Base-by-base conservation (phyloP, 2,797 vertebrate genomes). In the Bradypodion pumilum region DNA sequence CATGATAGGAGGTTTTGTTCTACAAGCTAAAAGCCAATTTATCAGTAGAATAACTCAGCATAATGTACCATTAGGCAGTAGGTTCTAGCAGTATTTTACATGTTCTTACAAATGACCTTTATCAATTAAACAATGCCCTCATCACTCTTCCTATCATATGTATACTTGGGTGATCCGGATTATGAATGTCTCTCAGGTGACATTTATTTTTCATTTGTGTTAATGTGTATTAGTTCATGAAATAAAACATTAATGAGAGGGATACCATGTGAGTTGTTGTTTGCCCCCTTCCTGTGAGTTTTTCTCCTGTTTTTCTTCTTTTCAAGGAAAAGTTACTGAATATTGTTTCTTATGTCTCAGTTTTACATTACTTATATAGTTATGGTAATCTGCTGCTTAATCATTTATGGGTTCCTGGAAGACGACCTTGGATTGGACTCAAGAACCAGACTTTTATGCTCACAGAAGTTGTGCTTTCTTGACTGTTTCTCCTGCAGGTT, bases 101-200 rank as follows among this genome's bases (percentile, higher is more conserved):
- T n/a, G 0, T 80, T 63, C 46, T 27, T 84, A 84, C 78, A 19
- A 88, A 80, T 1, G 40, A 69, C 29, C 32, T 73, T 91, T 65
- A 85, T 85, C 86, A 77, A 87, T 86, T 83, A 81, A 88, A 80
- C 70, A 65, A 35, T 72, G 0, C 7, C 73, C 5, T 32, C 75
- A 82, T 70, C 77, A 29, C 23, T 49, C n/a, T 37, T 79, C 74
- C 81, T 23, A 4, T 65, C 0, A 0, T 42, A 40, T 68, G 73
- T 32, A 10, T 35, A 19, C 63, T 52, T 83, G 35, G 56, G 46
- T 59, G 10, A 52, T 83, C 65, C 83, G 44, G 60, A 69, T 2
- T 46, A 16, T 13, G 37, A 13, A 42, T 49, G 37, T 16, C 77
- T 72, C 72, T 80, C 23, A 80, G 44, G 13, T 80, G 85, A 77